phyloP scores from a whole-genome alignment of 1,140 invertebrate species.

The Penaeus vannamei region DNA sequence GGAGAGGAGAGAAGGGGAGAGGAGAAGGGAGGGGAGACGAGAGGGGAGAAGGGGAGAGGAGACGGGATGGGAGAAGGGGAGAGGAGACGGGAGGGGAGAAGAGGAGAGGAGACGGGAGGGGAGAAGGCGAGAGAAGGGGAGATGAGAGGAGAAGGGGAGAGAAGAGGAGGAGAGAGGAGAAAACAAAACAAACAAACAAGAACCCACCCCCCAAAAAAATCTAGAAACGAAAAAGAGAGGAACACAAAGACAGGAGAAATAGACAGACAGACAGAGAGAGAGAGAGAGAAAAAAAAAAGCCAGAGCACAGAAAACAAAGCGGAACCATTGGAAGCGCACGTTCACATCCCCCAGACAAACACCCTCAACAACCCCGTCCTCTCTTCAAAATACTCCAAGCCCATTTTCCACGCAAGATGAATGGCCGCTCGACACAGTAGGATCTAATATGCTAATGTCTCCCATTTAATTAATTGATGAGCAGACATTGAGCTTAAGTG shows the following conservation, averaged over 20 bases:
- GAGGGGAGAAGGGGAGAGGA: neutral
- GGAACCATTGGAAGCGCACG: conserved; percentile 47
- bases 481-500: conserved; percentile 65
- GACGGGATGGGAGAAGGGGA: conserved; percentile 2
- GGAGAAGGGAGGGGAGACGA: no score
- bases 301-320: conserved; percentile 51
- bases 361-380: conserved; percentile 36
- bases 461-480: conserved; percentile 66
- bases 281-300: neutral
- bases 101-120: neutral
- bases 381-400: conserved; percentile 61
- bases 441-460: conserved; percentile 65
- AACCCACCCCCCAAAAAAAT: neutral
- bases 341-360: conserved; percentile 57
- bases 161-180: neutral
- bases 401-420: conserved; percentile 63
- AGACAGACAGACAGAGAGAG: neutral
- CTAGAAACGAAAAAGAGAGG: neutral
- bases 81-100: neutral
- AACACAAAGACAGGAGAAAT: neutral
- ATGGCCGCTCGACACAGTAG: conserved; percentile 62
- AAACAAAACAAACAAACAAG: neutral
- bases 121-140: neutral
- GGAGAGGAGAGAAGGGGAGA: neutral
- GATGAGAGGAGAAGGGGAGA: neutral